Evolutionary conservation across 2,888 invertebrate species (phyloP).

Genomic region (Spodoptera littoralis): DNA sequence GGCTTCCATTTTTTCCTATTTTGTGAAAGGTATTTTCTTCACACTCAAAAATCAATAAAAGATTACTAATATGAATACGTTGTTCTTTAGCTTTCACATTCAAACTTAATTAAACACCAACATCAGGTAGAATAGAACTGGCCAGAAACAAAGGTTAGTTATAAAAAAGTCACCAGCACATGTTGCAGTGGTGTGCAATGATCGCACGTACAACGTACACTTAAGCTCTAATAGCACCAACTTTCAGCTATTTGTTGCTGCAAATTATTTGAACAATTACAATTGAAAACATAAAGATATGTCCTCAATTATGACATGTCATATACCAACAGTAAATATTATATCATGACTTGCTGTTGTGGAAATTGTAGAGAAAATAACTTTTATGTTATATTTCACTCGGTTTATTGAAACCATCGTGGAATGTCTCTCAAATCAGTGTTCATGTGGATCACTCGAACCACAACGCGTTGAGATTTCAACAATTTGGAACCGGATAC

Average conservation of each 20-base stretch:
- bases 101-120: neutral
- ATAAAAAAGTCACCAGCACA: slow-evolving; percentile 52
- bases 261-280: neutral
- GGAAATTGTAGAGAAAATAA: too few relatives aligned
- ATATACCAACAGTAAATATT: too few relatives aligned
- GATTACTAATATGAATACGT: neutral
- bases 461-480: neutral
- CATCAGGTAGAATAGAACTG: slow-evolving; percentile 5
- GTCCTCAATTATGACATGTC: too few relatives aligned
- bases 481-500: neutral
- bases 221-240: slow-evolving; percentile 5
- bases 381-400: too few relatives aligned
- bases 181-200: slow-evolving; percentile 34
- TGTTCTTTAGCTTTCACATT: neutral
- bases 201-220: slow-evolving; percentile 28
- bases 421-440: too few relatives aligned
- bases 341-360: too few relatives aligned
- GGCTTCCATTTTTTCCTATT: neutral
- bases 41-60: neutral
- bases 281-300: too few relatives aligned
- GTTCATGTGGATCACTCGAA: too few relatives aligned
- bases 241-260: slow-evolving; percentile 5
- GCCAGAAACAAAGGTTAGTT: slow-evolving; percentile 25
- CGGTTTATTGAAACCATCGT: too few relatives aligned
- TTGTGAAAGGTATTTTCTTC: neutral